Evolutionary conservation across 2,113 vertebrate genomes (phyloP).

Genomic region (Phrynosoma blainvillii): DNA sequence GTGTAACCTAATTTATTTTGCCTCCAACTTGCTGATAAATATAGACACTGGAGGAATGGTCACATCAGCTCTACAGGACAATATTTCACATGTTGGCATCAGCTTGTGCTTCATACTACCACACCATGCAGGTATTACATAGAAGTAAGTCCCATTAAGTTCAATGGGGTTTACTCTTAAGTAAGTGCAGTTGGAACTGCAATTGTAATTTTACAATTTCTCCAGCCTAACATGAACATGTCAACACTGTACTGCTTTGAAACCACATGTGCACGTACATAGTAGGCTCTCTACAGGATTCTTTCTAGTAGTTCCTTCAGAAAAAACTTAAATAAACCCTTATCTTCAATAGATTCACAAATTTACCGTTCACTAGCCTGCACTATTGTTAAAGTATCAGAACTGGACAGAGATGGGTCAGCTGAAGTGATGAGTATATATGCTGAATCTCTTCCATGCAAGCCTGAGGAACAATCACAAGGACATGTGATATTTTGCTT

Average conservation of each 20-base stretch:
- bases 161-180: neutral
- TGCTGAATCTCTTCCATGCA: neutral
- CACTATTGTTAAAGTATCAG: constrained; percentile 1
- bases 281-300: neutral
- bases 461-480: neutral
- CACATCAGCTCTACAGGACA: neutral
- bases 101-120: neutral
- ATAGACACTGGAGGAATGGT: neutral
- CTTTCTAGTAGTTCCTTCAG: neutral
- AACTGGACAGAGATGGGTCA: neutral
- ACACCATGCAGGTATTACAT: neutral
- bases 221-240: neutral
- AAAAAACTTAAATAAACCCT: too few relatives aligned
- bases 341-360: neutral
- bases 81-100: neutral
- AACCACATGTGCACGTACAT: neutral
- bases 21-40: neutral
- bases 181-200: neutral
- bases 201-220: neutral
- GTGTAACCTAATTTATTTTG: neutral
- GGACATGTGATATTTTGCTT: neutral
- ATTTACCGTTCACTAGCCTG: neutral
- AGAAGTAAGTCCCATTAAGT: neutral
- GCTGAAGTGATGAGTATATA: neutral
- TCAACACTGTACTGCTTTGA: neutral